phyloP scores from a whole-genome alignment of 2,888 invertebrate species.

The Noctua fimbriata region DNA sequence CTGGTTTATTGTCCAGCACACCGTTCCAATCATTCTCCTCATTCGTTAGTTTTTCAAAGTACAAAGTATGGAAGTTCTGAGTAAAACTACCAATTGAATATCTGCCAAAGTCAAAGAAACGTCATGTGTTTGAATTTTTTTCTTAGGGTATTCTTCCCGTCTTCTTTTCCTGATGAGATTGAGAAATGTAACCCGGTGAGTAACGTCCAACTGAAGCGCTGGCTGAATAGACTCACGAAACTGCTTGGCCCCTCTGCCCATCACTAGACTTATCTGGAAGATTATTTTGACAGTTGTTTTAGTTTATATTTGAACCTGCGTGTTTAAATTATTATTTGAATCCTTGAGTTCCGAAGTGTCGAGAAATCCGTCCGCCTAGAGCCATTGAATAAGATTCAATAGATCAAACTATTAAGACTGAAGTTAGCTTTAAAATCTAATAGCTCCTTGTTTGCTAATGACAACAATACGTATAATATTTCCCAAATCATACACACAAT shows the following conservation, averaged over 20 bases:
- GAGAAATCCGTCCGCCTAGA: not conserved
- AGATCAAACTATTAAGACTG: not conserved
- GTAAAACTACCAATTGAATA: not conserved
- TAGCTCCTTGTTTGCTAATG: not conserved
- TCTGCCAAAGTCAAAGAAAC: not conserved
- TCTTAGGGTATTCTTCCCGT: constrained; percentile 74
- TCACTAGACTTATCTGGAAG: constrained; percentile 8
- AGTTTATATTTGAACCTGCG: not conserved
- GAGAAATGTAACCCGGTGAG: constrained; percentile 75
- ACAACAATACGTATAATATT: not conserved
- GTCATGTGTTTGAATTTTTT: not conserved
- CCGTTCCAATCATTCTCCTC: no score
- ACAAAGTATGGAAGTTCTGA: no score
- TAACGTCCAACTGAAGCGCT: constrained; percentile 80
- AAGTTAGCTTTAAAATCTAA: not conserved
- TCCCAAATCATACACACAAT: not conserved
- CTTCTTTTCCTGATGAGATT: constrained; percentile 77
- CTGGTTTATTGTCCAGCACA: no score
- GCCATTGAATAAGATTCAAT: not conserved
- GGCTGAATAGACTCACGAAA: constrained; percentile 79
- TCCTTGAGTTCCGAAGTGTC: not conserved
- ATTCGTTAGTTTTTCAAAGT: no score
- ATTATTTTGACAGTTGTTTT: not conserved
- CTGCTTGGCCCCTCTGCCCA: constrained; percentile 64
- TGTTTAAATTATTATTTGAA: not conserved